Evolutionary conservation across 2,113 vertebrate genomes (phyloP).

Genomic region (Sylvicapra grimmia): DNA sequence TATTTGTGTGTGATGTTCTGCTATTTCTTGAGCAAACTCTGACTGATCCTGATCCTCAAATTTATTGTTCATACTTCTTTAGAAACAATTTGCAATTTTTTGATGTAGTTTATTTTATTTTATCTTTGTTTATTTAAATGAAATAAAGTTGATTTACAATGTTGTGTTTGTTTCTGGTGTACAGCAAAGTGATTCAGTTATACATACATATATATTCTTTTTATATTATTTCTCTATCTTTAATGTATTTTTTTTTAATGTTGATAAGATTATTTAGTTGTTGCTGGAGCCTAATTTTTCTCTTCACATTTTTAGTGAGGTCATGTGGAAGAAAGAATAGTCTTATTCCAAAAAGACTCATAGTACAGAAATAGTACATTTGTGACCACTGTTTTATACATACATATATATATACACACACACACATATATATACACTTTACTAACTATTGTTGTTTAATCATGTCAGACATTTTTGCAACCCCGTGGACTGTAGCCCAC

Average conservation of each 20-base stretch:
- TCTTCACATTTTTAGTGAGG: background rate
- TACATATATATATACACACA: background rate
- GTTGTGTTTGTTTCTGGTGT: background rate
- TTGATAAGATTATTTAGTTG: background rate
- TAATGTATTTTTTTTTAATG: background rate
- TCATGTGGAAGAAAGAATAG: background rate
- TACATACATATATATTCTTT: background rate
- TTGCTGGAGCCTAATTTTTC: background rate
- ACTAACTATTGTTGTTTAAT: background rate
- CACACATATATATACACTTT: background rate
- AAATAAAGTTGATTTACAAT: background rate
- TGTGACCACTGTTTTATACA: background rate
- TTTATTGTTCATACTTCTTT: background rate
- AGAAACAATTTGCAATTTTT: background rate
- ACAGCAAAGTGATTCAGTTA: background rate
- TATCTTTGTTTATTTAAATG: background rate
- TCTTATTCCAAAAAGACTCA: background rate
- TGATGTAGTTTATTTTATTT: background rate
- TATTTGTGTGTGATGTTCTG: background rate
- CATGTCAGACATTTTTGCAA: background rate
- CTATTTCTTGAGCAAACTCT: background rate
- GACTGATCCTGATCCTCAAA: background rate
- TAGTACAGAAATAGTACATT: background rate
- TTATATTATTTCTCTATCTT: background rate
- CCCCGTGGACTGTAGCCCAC: background rate